These are phyloP conservation scores for Leptopilina syphax DNA, from an alignment of 2,888 invertebrate genomes.

Conservation along the genomic window DNA sequence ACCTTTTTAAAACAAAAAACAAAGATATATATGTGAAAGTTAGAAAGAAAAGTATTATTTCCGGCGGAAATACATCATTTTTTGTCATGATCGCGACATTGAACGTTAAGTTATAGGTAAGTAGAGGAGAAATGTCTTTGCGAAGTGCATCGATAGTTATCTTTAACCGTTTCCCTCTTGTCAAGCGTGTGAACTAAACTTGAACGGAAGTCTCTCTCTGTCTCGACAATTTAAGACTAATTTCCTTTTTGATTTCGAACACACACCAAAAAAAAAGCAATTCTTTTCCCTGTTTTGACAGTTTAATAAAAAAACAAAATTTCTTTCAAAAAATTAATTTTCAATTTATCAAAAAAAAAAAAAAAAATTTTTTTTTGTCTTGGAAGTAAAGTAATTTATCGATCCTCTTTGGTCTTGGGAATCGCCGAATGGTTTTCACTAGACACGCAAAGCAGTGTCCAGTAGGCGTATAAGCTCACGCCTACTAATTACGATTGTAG, in stretches of 20 bases:
- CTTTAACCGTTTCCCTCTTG: constrained; percentile 69
- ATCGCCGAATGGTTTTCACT: constrained; percentile 57
- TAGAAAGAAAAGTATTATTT: constrained; percentile 66
- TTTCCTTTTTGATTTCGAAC: constrained; percentile 14
- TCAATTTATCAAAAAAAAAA: constrained; percentile 1
- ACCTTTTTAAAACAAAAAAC: constrained; percentile 48
- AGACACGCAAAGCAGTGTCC: constrained; percentile 59
- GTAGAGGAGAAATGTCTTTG: constrained; percentile 61
- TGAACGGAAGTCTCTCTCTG: constrained; percentile 28
- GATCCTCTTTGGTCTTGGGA: constrained; percentile 9
- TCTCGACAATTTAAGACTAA: constrained; percentile 15
- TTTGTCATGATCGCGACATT: constrained; percentile 76
- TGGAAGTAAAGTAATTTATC: not conserved
- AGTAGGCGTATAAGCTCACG: constrained; percentile 74
- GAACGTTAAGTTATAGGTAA: constrained; percentile 67
- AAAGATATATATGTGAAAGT: constrained; percentile 45
- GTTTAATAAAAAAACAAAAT: not conserved
- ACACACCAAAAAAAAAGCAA: not conserved
- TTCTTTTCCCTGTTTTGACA: not conserved
- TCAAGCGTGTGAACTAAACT: constrained; percentile 53
- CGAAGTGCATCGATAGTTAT: constrained; percentile 74
- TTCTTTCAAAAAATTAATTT: not conserved
- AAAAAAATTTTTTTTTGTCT: not conserved
- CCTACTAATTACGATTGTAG: constrained; percentile 74
- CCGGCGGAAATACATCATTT: constrained; percentile 76